Conservation (phyloP, 2,888 invertebrate species). For the Cactoblastis cactorum region DNA sequence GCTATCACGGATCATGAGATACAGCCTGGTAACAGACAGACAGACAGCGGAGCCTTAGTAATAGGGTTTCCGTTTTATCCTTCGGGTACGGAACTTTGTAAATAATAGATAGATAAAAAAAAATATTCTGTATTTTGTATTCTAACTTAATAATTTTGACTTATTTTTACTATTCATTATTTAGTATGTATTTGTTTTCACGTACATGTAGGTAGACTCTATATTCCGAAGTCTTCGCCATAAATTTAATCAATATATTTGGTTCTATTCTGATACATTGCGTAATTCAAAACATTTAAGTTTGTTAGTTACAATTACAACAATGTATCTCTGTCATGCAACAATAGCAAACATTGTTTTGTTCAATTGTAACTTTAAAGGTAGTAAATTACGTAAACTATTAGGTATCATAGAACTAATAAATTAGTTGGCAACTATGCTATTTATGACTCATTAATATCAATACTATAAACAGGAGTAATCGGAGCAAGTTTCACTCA, state of each 20-base stretch:
- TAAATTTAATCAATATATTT: constrained; percentile 48
- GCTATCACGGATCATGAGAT: too few relatives aligned
- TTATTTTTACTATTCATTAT: too few relatives aligned
- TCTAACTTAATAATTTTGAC: too few relatives aligned
- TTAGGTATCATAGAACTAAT: constrained; percentile 48
- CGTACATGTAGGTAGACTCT: too few relatives aligned
- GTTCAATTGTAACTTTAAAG: constrained; percentile 68
- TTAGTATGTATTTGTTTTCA: too few relatives aligned
- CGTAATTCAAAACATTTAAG: constrained; percentile 64
- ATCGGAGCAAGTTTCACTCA: constrained; percentile 17
- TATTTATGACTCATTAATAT: constrained; percentile 67
- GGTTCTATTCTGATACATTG: constrained; percentile 42
- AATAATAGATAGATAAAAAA: too few relatives aligned
- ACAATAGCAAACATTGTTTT: constrained; percentile 66
- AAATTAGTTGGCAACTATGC: constrained; percentile 63
- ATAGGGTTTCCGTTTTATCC: too few relatives aligned
- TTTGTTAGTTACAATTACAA: constrained; percentile 58
- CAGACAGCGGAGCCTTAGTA: too few relatives aligned
- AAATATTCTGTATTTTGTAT: too few relatives aligned
- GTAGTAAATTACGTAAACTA: constrained; percentile 69
- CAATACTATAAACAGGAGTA: constrained; percentile 42
- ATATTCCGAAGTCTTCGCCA: neutral
- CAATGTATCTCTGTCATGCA: constrained; percentile 71
- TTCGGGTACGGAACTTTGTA: too few relatives aligned
- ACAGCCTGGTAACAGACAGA: too few relatives aligned